phyloP scores from a whole-genome alignment of 2,113 vertebrate species.

The Leptobrachium ailaonicum region DNA sequence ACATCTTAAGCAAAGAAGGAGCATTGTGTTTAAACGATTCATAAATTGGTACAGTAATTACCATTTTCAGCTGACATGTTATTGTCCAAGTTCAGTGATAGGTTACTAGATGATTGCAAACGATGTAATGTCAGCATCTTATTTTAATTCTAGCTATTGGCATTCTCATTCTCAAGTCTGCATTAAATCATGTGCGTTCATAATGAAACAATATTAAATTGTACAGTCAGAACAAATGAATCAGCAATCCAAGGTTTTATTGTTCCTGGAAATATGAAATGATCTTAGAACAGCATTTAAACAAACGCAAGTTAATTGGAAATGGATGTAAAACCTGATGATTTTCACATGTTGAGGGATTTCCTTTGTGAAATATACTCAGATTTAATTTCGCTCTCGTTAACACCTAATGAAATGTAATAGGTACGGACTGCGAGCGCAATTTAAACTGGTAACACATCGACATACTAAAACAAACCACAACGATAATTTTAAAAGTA shows the following conservation, averaged over 20 bases:
- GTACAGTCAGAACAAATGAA: conserved; percentile 7
- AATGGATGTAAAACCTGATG: background rate
- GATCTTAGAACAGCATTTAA: conserved; percentile 12
- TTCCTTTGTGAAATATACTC: background rate
- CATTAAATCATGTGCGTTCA: conserved; percentile 15
- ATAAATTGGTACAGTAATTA: background rate
- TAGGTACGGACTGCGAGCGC: background rate
- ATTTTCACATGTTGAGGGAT: background rate
- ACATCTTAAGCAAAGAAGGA: background rate
- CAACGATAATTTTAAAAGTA: background rate
- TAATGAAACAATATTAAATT: conserved; percentile 17
- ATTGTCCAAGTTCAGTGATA: conserved; percentile 5
- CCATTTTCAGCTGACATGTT: background rate
- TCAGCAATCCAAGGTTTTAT: conserved; percentile 26
- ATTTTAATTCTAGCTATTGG: background rate
- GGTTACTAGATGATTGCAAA: background rate
- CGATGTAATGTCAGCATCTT: background rate
- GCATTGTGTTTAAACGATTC: background rate
- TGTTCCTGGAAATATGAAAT: conserved; percentile 33
- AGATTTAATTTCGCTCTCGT: background rate
- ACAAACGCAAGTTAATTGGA: conserved; percentile 1
- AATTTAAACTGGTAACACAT: background rate
- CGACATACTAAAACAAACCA: background rate
- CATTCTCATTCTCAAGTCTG: background rate
- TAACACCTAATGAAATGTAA: conserved; percentile 19